Evolutionary conservation across 2,797 vertebrate genomes (phyloP).

Genomic region (Coranthus polyacanthus): DNA sequence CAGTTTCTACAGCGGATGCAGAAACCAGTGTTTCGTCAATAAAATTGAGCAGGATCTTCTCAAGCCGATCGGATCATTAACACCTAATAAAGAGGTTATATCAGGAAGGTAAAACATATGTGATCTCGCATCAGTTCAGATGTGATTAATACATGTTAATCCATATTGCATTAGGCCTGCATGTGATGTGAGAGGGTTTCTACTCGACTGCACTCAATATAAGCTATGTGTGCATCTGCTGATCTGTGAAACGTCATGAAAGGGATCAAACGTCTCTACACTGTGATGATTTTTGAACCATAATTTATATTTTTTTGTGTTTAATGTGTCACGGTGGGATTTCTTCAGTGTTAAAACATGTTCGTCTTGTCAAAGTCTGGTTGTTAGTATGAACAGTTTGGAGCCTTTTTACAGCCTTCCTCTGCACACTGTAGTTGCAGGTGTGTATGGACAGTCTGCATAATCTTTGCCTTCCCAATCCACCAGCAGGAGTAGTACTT

Average conservation of each 20-base stretch:
- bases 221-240: neutral
- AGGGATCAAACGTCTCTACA: conserved; percentile 4
- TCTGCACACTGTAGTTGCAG: conserved; percentile 2
- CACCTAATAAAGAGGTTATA: neutral
- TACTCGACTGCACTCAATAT: neutral
- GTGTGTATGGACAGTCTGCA: conserved; percentile 6
- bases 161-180: conserved; percentile 14
- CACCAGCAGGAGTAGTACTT: conserved; percentile 43
- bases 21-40: neutral
- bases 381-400: neutral
- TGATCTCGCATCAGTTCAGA: conserved; percentile 13
- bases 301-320: neutral
- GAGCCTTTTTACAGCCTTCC: conserved; percentile 37
- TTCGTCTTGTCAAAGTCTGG: neutral
- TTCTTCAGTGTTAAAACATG: conserved; percentile 1
- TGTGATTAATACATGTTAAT: conserved; percentile 46
- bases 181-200: conserved; percentile 18
- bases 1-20: neutral
- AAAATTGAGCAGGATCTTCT: neutral
- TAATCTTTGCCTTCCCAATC: conserved; percentile 13
- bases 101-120: neutral
- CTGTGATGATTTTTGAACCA: conserved; percentile 26
- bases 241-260: neutral
- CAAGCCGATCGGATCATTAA: conserved; percentile 6
- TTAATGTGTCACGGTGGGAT: neutral